Evolutionary conservation across 2,888 invertebrate species (phyloP).

Genomic region (Pammene fasciana): DNA sequence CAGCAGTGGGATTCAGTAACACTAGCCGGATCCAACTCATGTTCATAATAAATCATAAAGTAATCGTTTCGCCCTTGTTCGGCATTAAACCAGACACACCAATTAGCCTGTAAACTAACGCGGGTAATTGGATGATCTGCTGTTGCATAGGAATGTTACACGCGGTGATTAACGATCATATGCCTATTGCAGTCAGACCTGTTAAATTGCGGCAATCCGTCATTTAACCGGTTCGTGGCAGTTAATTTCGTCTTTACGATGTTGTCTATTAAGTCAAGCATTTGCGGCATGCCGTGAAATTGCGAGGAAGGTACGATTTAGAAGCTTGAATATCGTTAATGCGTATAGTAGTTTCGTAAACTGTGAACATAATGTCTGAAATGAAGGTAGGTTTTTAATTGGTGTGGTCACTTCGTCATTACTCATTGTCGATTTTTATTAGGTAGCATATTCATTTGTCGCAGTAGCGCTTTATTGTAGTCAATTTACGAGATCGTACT

Average conservation of each 20-base stretch:
- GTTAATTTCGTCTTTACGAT: constrained; percentile 21
- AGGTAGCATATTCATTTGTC: too few relatives aligned
- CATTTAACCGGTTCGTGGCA: constrained; percentile 30
- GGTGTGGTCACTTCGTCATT: too few relatives aligned
- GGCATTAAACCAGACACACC: constrained; percentile 12
- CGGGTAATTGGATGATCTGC: constrained; percentile 35
- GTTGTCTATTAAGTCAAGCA: constrained; percentile 21
- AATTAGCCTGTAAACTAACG: constrained; percentile 29
- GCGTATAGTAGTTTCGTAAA: not conserved
- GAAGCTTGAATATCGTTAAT: not conserved
- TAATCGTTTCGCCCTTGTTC: constrained; percentile 22
- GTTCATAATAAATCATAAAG: constrained; percentile 19
- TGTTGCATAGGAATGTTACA: constrained; percentile 30
- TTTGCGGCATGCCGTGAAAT: constrained; percentile 7
- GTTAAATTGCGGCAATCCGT: constrained; percentile 21
- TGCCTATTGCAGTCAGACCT: constrained; percentile 19
- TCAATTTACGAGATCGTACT: too few relatives aligned
- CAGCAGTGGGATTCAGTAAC: not conserved
- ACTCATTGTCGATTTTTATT: too few relatives aligned
- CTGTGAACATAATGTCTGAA: not conserved
- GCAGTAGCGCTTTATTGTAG: too few relatives aligned
- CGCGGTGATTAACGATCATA: constrained; percentile 32
- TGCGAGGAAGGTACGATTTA: not conserved
- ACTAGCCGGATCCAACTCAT: not conserved
- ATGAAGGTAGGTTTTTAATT: too few relatives aligned